Percentiles rank a stretch among this genome's conserved stretches.
These are phyloP conservation scores for Microplitis demolitor DNA, from an alignment of 1,140 invertebrate genomes.

Conservation along the genomic window DNA sequence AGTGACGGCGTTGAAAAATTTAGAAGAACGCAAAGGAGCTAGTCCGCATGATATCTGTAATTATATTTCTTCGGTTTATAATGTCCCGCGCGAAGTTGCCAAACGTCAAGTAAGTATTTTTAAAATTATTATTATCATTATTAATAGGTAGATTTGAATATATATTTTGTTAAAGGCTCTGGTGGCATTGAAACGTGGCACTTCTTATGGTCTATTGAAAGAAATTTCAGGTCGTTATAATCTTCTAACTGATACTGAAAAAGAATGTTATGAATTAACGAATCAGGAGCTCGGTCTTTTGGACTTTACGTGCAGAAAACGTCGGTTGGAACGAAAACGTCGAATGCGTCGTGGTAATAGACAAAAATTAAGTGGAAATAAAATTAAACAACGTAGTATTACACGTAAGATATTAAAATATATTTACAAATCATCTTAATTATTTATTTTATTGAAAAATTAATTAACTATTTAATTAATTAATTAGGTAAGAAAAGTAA, in stretches of 20 bases:
- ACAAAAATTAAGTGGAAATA: not conserved
- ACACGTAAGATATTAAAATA: not conserved
- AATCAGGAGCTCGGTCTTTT: conserved; percentile 39
- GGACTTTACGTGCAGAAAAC: conserved; percentile 26
- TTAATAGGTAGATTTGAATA: not conserved
- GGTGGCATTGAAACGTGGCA: conserved; percentile 40
- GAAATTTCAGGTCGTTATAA: conserved; percentile 34
- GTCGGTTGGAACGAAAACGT: not conserved
- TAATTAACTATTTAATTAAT: not conserved
- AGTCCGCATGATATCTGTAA: conserved; percentile 38
- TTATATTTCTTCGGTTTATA: conserved; percentile 36
- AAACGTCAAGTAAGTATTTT: conserved; percentile 37
- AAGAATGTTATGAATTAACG: conserved; percentile 34
- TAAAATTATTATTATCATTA: not conserved
- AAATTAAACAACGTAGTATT: not conserved
- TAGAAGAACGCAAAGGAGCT: conserved; percentile 37
- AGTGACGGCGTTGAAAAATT: conserved; percentile 40
- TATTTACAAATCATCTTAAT: not conserved
- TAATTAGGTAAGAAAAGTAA: not conserved
- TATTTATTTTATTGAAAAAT: not conserved
- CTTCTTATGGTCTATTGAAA: conserved; percentile 38
- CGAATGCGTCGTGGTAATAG: not conserved
- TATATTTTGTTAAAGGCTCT: conserved; percentile 31
- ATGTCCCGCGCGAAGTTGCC: conserved; percentile 25
- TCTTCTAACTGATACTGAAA: conserved; percentile 29